phyloP scores from a whole-genome alignment of 2,113 vertebrate species.

The Pan paniscus region DNA sequence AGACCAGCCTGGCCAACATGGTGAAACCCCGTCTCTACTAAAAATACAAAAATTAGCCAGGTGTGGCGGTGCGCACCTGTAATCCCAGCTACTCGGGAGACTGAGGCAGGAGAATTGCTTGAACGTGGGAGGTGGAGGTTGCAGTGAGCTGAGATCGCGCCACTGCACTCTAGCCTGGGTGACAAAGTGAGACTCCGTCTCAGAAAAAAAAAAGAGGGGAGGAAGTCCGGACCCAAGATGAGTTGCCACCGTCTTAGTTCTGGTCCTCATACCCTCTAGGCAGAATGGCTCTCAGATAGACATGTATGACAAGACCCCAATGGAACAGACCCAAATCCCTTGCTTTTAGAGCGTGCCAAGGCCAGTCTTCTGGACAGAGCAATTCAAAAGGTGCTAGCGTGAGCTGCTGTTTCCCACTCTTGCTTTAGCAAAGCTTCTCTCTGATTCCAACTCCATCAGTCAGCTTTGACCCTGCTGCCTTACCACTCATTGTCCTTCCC shows the following conservation, averaged over 20 bases:
- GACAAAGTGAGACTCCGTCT: too few relatives aligned
- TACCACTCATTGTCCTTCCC: neutral
- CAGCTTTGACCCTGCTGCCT: neutral
- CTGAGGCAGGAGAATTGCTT: too few relatives aligned
- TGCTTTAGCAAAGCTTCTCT: neutral
- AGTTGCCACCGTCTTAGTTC: neutral
- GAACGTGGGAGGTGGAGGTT: too few relatives aligned
- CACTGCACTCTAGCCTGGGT: too few relatives aligned
- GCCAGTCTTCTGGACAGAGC: neutral
- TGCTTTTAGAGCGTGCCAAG: neutral
- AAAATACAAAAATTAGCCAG: too few relatives aligned
- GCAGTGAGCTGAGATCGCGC: too few relatives aligned
- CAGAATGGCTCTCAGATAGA: neutral
- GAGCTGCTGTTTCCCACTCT: neutral
- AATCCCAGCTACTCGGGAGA: too few relatives aligned
- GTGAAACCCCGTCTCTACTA: too few relatives aligned
- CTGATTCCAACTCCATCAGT: neutral
- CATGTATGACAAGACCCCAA: neutral
- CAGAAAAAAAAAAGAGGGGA: too few relatives aligned
- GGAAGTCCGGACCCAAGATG: neutral
- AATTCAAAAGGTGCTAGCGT: neutral
- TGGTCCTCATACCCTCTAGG: neutral
- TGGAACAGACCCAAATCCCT: neutral
- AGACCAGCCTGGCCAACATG: too few relatives aligned
- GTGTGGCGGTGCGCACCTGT: too few relatives aligned